Evolutionary conservation across 35 echinoderm and acorn worm species (phyloP).

Genomic region (Stichopus chloronotus): DNA sequence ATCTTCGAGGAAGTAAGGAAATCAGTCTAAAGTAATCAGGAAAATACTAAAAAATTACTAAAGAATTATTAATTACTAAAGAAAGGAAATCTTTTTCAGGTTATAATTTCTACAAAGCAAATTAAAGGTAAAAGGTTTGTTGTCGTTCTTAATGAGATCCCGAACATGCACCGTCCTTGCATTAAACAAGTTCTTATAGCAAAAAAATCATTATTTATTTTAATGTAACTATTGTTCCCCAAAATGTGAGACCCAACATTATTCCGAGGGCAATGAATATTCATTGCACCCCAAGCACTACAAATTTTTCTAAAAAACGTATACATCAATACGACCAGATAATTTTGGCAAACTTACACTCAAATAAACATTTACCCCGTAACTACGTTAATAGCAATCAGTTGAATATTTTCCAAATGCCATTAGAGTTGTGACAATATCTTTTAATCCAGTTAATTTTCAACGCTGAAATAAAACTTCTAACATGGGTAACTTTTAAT

Average conservation of each 20-base stretch:
- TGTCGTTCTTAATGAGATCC: background rate
- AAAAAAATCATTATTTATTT: background rate
- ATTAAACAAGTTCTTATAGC: conserved; percentile 9
- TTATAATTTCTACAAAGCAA: background rate
- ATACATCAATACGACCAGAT: background rate
- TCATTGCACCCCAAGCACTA: conserved; percentile 23
- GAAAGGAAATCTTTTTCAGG: no score
- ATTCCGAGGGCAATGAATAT: conserved; percentile 20
- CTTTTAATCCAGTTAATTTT: conserved; percentile 23
- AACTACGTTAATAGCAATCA: background rate
- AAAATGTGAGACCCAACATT: conserved; percentile 16
- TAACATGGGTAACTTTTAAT: conserved; percentile 43
- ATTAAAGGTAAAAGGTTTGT: background rate
- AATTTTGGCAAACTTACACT: background rate
- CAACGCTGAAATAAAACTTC: background rate
- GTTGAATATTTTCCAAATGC: background rate
- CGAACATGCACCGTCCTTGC: background rate
- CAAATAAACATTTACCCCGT: conserved; percentile 7
- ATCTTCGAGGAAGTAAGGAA: no score
- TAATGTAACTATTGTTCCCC: conserved; percentile 38
- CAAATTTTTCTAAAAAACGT: conserved; percentile 2
- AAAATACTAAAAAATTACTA: no score
- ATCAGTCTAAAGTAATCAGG: no score
- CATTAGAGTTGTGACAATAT: background rate
- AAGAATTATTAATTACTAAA: no score